A percentile compares a stretch with the other conserved stretches of the same genome.
These are phyloP conservation scores for Stenodera caucasica DNA, from an alignment of 2,888 invertebrate genomes.

Conservation along the genomic window DNA sequence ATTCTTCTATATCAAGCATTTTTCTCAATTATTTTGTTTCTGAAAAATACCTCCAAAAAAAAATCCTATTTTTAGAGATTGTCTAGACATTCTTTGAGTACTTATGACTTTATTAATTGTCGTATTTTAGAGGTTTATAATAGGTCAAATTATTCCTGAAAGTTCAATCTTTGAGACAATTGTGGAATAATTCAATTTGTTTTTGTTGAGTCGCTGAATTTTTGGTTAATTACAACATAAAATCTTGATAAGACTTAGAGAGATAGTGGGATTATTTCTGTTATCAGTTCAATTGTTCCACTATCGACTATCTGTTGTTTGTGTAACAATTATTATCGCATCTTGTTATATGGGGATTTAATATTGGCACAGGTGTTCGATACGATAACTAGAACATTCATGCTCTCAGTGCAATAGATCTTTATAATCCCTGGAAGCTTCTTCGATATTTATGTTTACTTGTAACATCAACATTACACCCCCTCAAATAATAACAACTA, in stretches of 20 bases:
- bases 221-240: not conserved
- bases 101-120: too few species aligned
- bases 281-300: not conserved
- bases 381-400: slow-evolving; percentile 12
- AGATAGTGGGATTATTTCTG: not conserved
- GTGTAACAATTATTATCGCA: slow-evolving; percentile 9
- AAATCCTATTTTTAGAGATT: too few species aligned
- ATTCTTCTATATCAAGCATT: slow-evolving; percentile 1
- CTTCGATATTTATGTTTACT: slow-evolving; percentile 14
- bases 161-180: too few species aligned
- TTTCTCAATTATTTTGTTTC: too few species aligned
- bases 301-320: not conserved
- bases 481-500: slow-evolving; percentile 8
- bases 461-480: slow-evolving; percentile 9
- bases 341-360: slow-evolving; percentile 5
- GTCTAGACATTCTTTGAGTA: too few species aligned
- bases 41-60: too few species aligned
- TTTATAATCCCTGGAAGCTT: slow-evolving; percentile 4
- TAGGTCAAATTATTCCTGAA: too few species aligned
- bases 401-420: slow-evolving; percentile 9
- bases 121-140: too few species aligned
- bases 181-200: too few species aligned
- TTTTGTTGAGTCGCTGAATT: too few species aligned
- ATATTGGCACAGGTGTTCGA: slow-evolving; percentile 12
- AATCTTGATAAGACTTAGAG: too few species aligned